Evolutionary conservation across 2,888 invertebrate species (phyloP).

Genomic region (Drosophila tripunctata): DNA sequence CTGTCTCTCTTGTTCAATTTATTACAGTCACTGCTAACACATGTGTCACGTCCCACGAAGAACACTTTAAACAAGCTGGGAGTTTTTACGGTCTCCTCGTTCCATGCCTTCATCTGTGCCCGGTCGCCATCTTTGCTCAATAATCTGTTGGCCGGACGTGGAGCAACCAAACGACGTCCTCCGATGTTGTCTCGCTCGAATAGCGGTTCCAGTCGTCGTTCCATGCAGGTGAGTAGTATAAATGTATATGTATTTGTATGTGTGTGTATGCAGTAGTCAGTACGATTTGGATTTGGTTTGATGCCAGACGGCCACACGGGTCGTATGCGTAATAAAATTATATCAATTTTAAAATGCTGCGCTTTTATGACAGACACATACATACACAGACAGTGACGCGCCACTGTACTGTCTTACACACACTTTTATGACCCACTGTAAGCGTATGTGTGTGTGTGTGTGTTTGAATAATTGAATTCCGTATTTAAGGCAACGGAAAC

Average conservation of each 20-base stretch:
- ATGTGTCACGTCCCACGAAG: constrained; percentile 97
- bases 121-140: constrained; percentile 96
- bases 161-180: constrained; percentile 94
- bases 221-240: constrained; percentile 92
- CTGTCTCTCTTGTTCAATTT: not conserved
- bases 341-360: constrained; percentile 63
- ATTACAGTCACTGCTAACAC: constrained; percentile 94
- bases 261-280: no score
- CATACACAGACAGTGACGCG: not conserved
- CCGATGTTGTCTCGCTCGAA: constrained; percentile 96
- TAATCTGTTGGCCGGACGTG: constrained; percentile 94
- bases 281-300: not conserved
- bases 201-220: constrained; percentile 93
- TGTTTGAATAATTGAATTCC: constrained; percentile 68
- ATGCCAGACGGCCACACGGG: constrained; percentile 23
- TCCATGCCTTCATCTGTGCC: constrained; percentile 98
- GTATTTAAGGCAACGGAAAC: constrained; percentile 68
- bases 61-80: constrained; percentile 97
- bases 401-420: constrained; percentile 8
- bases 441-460: constrained; percentile 18
- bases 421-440: constrained; percentile 45
- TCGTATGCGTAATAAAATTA: constrained; percentile 73
- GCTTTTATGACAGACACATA: constrained; percentile 47
- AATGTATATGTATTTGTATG: no score
- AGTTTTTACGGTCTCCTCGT: constrained; percentile 98